A percentile compares a stretch with the other conserved stretches of the same genome.
These are phyloP conservation scores for Apteryx owenii DNA, from an alignment of 2,113 vertebrate species.

Conservation along the genomic window DNA sequence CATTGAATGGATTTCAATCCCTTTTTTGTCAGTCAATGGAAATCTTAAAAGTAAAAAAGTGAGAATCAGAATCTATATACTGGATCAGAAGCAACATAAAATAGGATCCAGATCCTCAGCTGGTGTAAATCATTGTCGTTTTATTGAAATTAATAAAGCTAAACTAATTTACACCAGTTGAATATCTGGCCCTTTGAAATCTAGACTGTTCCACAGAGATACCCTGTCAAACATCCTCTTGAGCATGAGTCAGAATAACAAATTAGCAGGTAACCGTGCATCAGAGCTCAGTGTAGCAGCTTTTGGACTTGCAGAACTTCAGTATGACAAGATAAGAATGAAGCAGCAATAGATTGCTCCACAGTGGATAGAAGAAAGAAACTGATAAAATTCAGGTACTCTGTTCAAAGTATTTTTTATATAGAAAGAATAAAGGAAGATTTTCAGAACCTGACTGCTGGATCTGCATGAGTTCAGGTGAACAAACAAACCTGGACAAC, in stretches of 20 bases:
- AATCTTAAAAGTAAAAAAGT: background rate
- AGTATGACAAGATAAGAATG: background rate
- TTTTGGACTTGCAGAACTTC: background rate
- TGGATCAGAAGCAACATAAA: background rate
- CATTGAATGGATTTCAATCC: background rate
- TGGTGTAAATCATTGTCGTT: background rate
- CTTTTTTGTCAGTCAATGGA: background rate
- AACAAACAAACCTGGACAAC: background rate
- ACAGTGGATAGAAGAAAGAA: background rate
- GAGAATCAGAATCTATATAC: background rate
- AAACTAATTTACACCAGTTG: constrained; percentile 10
- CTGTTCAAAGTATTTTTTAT: background rate
- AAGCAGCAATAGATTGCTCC: background rate
- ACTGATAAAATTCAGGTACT: background rate
- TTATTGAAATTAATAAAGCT: background rate
- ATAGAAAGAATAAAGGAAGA: background rate
- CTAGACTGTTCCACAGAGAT: background rate
- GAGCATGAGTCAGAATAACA: background rate
- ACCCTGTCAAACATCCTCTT: background rate
- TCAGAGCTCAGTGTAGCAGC: background rate
- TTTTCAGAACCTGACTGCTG: background rate
- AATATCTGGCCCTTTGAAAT: background rate
- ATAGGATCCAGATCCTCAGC: background rate
- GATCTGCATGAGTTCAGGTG: background rate
- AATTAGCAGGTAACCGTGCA: background rate